phyloP scores from a whole-genome alignment of 1,140 invertebrate species.

The Zophobas morio region DNA sequence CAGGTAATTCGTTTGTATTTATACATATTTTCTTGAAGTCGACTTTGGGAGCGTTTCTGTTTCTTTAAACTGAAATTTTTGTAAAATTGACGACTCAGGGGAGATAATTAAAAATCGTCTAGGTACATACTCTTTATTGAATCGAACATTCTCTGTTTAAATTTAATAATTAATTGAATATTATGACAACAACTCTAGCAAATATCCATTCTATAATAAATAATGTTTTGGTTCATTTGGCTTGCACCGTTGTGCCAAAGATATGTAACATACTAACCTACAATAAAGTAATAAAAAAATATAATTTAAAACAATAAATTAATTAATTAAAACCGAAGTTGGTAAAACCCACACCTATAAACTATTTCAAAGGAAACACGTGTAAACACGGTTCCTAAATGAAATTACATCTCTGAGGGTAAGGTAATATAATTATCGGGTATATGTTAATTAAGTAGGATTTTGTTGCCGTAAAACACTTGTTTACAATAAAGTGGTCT shows the following conservation, averaged over 20 bases:
- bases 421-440: constrained; percentile 3
- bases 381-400: constrained; percentile 10
- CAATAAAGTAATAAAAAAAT: constrained; percentile 32
- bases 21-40: too few relatives aligned
- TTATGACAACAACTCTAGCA: constrained; percentile 34
- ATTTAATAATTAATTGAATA: constrained; percentile 21
- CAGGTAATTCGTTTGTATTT: too few relatives aligned
- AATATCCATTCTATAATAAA: constrained; percentile 35
- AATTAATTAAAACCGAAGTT: background rate
- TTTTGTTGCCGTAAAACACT: background rate
- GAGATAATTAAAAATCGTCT: background rate
- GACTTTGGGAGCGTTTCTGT: too few relatives aligned
- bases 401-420: background rate
- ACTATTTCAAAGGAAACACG: background rate
- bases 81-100: too few relatives aligned
- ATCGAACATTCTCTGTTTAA: constrained; percentile 28
- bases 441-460: background rate
- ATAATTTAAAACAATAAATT: constrained; percentile 17
- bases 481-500: constrained; percentile 1
- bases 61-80: too few relatives aligned
- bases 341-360: background rate
- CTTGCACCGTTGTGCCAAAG: constrained; percentile 35
- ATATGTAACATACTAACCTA: constrained; percentile 27
- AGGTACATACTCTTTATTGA: constrained; percentile 26
- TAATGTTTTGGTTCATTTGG: constrained; percentile 27